Conservation (phyloP, 2,888 invertebrate genomes). For the Stratiomys singularior region DNA sequence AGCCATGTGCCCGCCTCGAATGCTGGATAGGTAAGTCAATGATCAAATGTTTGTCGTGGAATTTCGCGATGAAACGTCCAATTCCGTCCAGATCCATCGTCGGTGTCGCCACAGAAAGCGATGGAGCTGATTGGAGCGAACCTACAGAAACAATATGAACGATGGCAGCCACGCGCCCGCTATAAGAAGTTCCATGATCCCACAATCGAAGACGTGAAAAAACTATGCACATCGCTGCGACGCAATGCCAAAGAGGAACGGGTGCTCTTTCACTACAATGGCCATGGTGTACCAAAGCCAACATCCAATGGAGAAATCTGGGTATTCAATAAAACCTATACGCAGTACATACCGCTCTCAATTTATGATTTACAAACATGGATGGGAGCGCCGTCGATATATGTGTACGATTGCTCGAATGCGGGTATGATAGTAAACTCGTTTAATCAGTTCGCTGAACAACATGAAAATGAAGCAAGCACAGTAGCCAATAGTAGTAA, state of each 20-base stretch:
- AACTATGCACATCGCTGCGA: slow-evolving; percentile 91
- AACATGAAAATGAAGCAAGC: slow-evolving; percentile 78
- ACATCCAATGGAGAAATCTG: slow-evolving; percentile 98
- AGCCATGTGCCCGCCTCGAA: slow-evolving; percentile 94
- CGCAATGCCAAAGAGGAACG: slow-evolving; percentile 98
- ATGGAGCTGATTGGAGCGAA: slow-evolving; percentile 90
- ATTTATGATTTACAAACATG: slow-evolving; percentile 98
- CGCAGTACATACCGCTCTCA: slow-evolving; percentile 98
- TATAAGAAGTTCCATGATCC: slow-evolving; percentile 98
- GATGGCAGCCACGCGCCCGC: slow-evolving; percentile 97
- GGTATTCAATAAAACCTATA: slow-evolving; percentile 99
- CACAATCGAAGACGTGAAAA: slow-evolving; percentile 97
- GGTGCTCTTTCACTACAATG: slow-evolving; percentile 99
- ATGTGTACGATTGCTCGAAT: slow-evolving; percentile 99
- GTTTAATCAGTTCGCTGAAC: slow-evolving; percentile 88
- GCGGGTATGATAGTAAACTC: slow-evolving; percentile 96
- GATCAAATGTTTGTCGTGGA: too few relatives aligned
- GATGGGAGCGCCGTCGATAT: slow-evolving; percentile 99
- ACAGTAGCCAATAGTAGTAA: slow-evolving; percentile 49
- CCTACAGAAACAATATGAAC: slow-evolving; percentile 95
- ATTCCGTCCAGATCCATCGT: slow-evolving; percentile 79
- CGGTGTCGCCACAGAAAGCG: slow-evolving; percentile 90
- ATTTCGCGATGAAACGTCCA: too few relatives aligned
- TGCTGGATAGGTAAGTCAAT: slow-evolving; percentile 90
- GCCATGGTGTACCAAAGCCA: slow-evolving; percentile 98